A percentile compares a stretch with the other conserved stretches of the same genome.
Conservation (phyloP, 2,888 invertebrate genomes). For the Sinodicranocentrus sp. region DNA sequence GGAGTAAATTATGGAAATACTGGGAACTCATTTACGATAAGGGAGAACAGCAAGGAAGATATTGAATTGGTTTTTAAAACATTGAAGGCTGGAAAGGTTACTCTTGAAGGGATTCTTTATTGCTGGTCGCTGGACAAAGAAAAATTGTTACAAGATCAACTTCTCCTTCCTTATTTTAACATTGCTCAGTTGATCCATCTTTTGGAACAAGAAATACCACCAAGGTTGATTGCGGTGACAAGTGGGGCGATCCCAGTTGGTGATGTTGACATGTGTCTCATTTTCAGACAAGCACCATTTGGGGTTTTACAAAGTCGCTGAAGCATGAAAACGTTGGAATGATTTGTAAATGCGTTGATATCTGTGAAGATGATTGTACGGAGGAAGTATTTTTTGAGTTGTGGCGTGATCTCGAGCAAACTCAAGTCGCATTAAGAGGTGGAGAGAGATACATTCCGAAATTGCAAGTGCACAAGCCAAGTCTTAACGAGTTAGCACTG, state of each 20-base stretch:
- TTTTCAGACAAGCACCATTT: slow-evolving; percentile 28
- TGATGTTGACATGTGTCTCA: slow-evolving; percentile 7
- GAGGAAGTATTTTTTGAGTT: slow-evolving; percentile 35
- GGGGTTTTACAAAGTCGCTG: slow-evolving; percentile 46
- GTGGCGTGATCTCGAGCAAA: slow-evolving; percentile 10
- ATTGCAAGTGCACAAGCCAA: neutral
- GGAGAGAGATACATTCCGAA: neutral
- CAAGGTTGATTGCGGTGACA: slow-evolving; percentile 12
- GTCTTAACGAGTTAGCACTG: neutral
- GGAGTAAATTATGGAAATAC: no score
- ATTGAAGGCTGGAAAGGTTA: neutral
- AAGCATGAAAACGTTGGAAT: slow-evolving; percentile 33
- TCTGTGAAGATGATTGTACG: neutral
- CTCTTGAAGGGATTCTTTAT: slow-evolving; percentile 27
- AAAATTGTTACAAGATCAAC: neutral
- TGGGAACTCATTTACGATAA: neutral
- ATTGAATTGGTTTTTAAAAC: neutral
- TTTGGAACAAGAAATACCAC: slow-evolving; percentile 9
- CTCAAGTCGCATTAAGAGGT: neutral
- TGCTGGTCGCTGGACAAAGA: slow-evolving; percentile 23
- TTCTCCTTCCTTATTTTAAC: slow-evolving; percentile 42
- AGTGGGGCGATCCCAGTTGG: slow-evolving; percentile 16
- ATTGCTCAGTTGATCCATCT: neutral
- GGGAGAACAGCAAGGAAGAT: neutral
- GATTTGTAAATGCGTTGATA: neutral